Evolutionary conservation across 2,113 vertebrate species (phyloP).

Genomic region (Steatornis caripensis): DNA sequence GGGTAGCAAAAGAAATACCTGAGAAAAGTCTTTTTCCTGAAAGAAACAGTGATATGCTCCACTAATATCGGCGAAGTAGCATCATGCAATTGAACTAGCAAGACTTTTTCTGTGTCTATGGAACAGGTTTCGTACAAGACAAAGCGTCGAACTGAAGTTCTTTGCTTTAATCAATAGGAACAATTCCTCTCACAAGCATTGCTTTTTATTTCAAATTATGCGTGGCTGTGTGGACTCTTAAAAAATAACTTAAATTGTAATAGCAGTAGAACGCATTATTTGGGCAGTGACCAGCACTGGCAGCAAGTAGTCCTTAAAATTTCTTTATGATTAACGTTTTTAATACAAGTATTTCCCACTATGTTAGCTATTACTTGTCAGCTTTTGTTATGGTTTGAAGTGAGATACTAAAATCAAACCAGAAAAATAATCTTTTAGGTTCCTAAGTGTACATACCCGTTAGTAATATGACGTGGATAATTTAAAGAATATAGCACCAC

Average conservation of each 20-base stretch:
- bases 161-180: background rate
- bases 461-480: background rate
- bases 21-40: background rate
- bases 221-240: background rate
- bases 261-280: background rate
- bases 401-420: background rate
- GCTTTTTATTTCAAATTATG: background rate
- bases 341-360: background rate
- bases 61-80: accelerated
- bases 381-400: background rate
- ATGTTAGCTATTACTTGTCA: background rate
- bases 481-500: constrained; percentile 58
- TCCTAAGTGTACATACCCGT: background rate
- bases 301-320: background rate
- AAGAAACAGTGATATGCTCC: background rate
- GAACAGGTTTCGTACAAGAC: background rate
- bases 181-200: background rate
- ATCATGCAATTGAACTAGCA: background rate
- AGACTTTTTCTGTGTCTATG: background rate
- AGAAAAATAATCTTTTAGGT: background rate
- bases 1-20: background rate
- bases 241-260: background rate
- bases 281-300: background rate
- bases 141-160: background rate
- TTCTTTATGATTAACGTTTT: background rate